phyloP scores from a whole-genome alignment of 2,888 invertebrate species.

The Microplitis deprimator region DNA sequence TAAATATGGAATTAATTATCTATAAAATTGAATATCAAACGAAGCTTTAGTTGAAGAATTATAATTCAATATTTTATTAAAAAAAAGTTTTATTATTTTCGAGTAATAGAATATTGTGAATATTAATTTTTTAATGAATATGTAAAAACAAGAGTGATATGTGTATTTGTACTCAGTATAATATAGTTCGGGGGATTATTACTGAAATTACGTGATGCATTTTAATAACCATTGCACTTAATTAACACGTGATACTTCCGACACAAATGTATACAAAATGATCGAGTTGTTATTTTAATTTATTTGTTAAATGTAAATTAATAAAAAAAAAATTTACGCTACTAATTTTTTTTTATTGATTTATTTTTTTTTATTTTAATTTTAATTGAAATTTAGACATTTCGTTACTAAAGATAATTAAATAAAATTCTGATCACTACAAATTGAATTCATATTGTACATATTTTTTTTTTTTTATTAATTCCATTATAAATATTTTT shows the following conservation, averaged over 20 bases:
- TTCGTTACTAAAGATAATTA: not conserved
- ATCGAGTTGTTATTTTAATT: not conserved
- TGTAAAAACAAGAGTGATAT: not conserved
- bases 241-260: not conserved
- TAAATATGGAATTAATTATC: not conserved
- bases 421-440: not conserved
- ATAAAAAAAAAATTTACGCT: not conserved
- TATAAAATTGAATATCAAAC: no score
- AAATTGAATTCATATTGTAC: not conserved
- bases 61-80: no score
- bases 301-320: not conserved
- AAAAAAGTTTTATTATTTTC: no score
- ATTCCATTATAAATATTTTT: not conserved
- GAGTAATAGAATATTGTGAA: no score
- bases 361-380: not conserved
- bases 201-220: not conserved
- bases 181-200: not conserved
- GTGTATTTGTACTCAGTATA: no score
- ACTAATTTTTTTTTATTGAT: not conserved
- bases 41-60: no score
- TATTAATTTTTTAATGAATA: not conserved
- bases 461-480: not conserved
- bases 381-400: not conserved
- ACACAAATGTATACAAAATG: not conserved
- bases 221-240: not conserved